These are phyloP conservation scores for Blera fallax DNA, from an alignment of 2,888 invertebrate species.

Conservation along the genomic window DNA sequence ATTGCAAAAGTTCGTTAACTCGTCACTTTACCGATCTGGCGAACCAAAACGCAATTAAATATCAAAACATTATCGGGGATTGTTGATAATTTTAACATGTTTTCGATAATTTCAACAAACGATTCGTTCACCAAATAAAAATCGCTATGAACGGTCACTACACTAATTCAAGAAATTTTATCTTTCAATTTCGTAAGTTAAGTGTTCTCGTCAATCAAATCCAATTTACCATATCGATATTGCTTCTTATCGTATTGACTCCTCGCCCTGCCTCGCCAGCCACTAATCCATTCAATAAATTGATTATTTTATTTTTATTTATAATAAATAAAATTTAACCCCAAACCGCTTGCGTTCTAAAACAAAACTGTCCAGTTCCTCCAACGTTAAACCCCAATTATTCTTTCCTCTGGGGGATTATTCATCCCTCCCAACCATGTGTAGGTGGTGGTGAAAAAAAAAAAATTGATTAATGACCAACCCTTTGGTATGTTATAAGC, in stretches of 20 bases:
- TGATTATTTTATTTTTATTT: not conserved
- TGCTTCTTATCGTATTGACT: conserved; percentile 29
- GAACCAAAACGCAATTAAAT: not conserved
- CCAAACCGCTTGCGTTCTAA: conserved; percentile 21
- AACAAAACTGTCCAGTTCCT: conserved; percentile 37
- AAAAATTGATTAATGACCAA: conserved; percentile 16
- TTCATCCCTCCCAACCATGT: not conserved
- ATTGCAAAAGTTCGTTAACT: not conserved
- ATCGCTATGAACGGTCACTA: not conserved
- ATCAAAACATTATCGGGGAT: not conserved
- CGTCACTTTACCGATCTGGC: too few species aligned
- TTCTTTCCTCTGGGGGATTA: conserved; percentile 12
- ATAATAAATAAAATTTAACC: conserved; percentile 16
- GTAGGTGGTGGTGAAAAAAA: not conserved
- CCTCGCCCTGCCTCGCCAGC: too few species aligned
- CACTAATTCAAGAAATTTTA: not conserved
- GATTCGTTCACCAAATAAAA: too few species aligned
- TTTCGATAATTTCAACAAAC: too few species aligned
- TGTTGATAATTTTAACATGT: not conserved
- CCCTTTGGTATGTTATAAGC: not conserved
- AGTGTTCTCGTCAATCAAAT: not conserved
- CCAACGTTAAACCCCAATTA: conserved; percentile 18
- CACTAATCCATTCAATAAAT: not conserved
- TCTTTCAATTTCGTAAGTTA: not conserved
- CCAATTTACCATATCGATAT: conserved; percentile 38